Evolutionary conservation across 1,140 invertebrate genomes (phyloP), one percentile per base, ranked within the genome.

Genomic region (Ptiloglossa arizonensis): DNA sequence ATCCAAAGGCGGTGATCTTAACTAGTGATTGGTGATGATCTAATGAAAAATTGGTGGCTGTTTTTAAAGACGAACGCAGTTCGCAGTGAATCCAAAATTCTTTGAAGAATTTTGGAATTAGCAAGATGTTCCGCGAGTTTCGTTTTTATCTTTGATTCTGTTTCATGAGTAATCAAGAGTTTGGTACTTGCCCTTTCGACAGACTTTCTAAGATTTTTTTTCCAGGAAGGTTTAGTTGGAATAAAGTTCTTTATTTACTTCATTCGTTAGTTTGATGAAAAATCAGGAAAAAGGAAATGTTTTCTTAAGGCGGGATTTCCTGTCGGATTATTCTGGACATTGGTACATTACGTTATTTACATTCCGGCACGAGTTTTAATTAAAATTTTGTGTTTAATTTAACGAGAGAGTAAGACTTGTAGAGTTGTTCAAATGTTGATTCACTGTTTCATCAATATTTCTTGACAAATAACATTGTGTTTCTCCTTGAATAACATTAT

Each of bases 121-220:
- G n/a, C n/a, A 22, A 8, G 8, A 3, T 8, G 19, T 19, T 48
- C 15, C 15, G 15, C 8, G 50, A 52, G 50, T 9, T 52, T 52
- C 22, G n/a, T 9, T 52, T 22, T 2, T 52, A n/a, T 6, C 41
- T 22, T 52, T n/a, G n/a, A 24, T 24, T 22, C 50, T 15, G 50
- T 52, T 19, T 52, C 15, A 52, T n/a, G 5, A 3, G 19, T 52
- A 24, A 24, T 62, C 6, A 41, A 13, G 9, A 38, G 19, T 24
- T 44, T n/a, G n/a, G 22, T 24, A n/a, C 5, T 41, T 41, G 59
- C 35, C 35, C 59, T 62, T 62, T 62, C 59, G 59, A 62, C 35
- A 35, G n/a, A 22, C 57, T 6, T 22, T n/a, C 35, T 3, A 8
- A n/a, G 8, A n/a, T 62, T 5, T 60, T 11, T 9, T 60, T 35